A percentile compares a stretch with the other conserved stretches of the same genome.
phyloP scores from a whole-genome alignment of 2,888 invertebrate genomes.

The Oxytorus armatus region DNA sequence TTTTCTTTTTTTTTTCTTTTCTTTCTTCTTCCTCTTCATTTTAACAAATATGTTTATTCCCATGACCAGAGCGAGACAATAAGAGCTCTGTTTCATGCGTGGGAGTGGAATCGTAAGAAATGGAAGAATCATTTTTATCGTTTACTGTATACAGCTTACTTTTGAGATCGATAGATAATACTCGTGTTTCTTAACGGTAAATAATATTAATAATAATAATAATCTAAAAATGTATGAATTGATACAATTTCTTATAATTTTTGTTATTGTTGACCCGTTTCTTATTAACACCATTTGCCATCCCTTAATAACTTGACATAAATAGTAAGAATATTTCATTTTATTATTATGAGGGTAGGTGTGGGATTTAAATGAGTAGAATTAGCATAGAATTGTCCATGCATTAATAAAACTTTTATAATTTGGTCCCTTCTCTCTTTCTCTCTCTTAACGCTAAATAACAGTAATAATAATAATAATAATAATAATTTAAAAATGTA shows the following conservation, averaged over 20 bases:
- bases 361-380: background rate
- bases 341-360: too few relatives aligned
- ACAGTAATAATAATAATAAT: too few relatives aligned
- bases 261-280: too few relatives aligned
- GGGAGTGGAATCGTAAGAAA: conserved; percentile 51
- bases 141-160: background rate
- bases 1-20: conserved; percentile 3
- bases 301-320: too few relatives aligned
- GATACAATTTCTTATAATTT: too few relatives aligned
- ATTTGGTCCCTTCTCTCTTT: too few relatives aligned
- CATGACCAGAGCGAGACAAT: conserved; percentile 60
- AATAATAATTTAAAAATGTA: too few relatives aligned
- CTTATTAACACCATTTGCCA: too few relatives aligned
- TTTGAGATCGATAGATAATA: conserved; percentile 1
- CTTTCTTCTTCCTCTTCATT: conserved; percentile 1
- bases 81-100: conserved; percentile 45
- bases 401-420: background rate
- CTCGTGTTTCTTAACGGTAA: background rate
- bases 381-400: background rate
- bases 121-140: conserved; percentile 9
- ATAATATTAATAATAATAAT: background rate
- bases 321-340: too few relatives aligned
- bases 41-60: conserved; percentile 46
- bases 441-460: too few relatives aligned
- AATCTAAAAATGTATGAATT: too few relatives aligned